Percentiles rank a stretch among this genome's conserved stretches.
These are phyloP conservation scores for Drosophila anomalipes DNA, from an alignment of 2,888 invertebrate species.

Conservation along the genomic window DNA sequence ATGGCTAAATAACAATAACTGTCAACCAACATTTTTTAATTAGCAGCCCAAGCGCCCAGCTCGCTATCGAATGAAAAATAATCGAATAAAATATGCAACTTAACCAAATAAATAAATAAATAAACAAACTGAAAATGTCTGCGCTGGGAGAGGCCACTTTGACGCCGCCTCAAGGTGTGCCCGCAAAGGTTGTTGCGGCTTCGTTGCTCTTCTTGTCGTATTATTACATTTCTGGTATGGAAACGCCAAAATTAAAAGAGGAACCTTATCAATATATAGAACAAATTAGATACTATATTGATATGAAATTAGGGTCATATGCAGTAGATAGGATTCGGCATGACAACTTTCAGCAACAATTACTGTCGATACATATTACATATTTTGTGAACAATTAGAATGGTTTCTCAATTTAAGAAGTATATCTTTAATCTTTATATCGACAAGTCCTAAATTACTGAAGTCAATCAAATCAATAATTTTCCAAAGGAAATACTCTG, in stretches of 20 bases:
- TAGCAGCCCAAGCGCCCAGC: constrained; percentile 58
- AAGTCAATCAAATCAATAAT: background rate
- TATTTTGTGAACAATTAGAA: background rate
- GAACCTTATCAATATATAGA: constrained; percentile 44
- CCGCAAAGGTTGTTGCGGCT: constrained; percentile 24
- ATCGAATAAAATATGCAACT: constrained; percentile 65
- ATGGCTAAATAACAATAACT: constrained; percentile 79
- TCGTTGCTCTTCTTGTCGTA: background rate
- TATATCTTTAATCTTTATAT: background rate
- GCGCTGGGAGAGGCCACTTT: constrained; percentile 34
- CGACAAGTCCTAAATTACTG: background rate
- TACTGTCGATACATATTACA: background rate
- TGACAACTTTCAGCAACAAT: background rate
- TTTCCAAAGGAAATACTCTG: background rate
- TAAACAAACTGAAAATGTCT: constrained; percentile 44
- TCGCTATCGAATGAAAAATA: constrained; percentile 52
- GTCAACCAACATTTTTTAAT: constrained; percentile 76
- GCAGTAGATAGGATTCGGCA: constrained; percentile 4
- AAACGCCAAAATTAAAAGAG: constrained; percentile 15
- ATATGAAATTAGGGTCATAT: constrained; percentile 45
- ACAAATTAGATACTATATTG: constrained; percentile 38
- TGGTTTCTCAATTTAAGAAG: background rate
- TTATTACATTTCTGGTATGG: constrained; percentile 12
- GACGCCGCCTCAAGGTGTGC: constrained; percentile 55
- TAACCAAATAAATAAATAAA: constrained; percentile 65